These are phyloP conservation scores for Silurus glanis DNA, from an alignment of 2,113 vertebrate genomes.

Conservation along the genomic window DNA sequence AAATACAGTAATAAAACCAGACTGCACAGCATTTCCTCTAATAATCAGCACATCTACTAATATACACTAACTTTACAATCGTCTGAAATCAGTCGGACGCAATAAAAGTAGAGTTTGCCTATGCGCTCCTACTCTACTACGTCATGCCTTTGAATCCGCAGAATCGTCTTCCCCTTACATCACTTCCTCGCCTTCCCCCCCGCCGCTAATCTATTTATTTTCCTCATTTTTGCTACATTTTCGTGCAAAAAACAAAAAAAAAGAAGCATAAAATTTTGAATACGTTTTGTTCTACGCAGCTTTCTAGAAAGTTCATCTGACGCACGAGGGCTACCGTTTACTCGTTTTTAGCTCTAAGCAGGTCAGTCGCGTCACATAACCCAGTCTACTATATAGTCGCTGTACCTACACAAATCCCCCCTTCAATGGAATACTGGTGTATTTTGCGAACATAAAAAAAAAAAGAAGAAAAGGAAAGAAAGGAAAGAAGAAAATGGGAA, in stretches of 20 bases:
- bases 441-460: slow-evolving; percentile 70
- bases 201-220: not conserved
- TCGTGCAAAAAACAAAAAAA: slow-evolving; percentile 13
- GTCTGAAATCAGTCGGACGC: slow-evolving; percentile 69
- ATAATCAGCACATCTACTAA: slow-evolving; percentile 77
- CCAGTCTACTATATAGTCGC: slow-evolving; percentile 52
- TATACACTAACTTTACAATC: slow-evolving; percentile 71
- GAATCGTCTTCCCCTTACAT: slow-evolving; percentile 42
- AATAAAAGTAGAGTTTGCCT: slow-evolving; percentile 74
- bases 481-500: slow-evolving; percentile 54
- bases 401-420: slow-evolving; percentile 49
- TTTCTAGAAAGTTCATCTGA: slow-evolving; percentile 51
- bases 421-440: slow-evolving; percentile 73
- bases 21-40: slow-evolving; percentile 82
- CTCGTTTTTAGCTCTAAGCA: slow-evolving; percentile 40
- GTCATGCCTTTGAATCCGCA: slow-evolving; percentile 47
- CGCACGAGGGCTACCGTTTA: slow-evolving; percentile 39
- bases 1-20: slow-evolving; percentile 64
- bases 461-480: slow-evolving; percentile 63
- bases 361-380: slow-evolving; percentile 49
- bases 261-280: slow-evolving; percentile 41
- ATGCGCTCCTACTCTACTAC: slow-evolving; percentile 62
- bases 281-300: slow-evolving; percentile 44
- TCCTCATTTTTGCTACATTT: slow-evolving; percentile 45
- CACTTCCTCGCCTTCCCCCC: slow-evolving; percentile 8